Percentiles rank a stretch among this genome's conserved stretches.
Evolutionary conservation across 1,140 invertebrate species (phyloP).

Genomic region (Leptonema lineaticorne): DNA sequence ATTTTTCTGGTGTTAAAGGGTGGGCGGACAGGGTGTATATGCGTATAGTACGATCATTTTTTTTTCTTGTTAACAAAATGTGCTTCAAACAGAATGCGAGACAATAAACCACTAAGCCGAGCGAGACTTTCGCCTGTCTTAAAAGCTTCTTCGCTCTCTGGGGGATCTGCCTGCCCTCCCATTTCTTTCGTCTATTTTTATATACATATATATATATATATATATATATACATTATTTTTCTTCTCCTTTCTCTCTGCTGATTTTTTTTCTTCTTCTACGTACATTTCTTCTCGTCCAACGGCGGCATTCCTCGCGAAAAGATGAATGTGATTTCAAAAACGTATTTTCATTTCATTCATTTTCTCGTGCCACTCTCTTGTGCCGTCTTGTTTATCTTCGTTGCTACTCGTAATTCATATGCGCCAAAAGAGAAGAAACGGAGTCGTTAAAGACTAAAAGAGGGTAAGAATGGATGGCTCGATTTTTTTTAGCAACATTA

Average conservation of each 20-base stretch:
- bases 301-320: constrained; percentile 16
- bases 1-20: too few relatives aligned
- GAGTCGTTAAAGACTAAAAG: constrained; percentile 11
- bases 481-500: too few relatives aligned
- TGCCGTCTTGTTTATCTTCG: constrained; percentile 28
- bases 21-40: too few relatives aligned
- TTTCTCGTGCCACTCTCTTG: constrained; percentile 22
- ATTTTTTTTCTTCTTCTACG: background rate
- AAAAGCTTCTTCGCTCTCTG: constrained; percentile 24
- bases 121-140: constrained; percentile 20
- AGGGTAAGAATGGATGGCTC: too few relatives aligned
- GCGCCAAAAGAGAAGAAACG: background rate
- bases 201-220: too few relatives aligned
- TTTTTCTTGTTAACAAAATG: constrained; percentile 24
- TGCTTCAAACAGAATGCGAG: constrained; percentile 30
- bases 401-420: constrained; percentile 24
- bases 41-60: constrained; percentile 21
- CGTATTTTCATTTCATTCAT: constrained; percentile 31
- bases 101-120: constrained; percentile 32
- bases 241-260: background rate
- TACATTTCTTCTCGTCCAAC: background rate
- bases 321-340: constrained; percentile 32
- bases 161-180: constrained; percentile 1
- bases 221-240: too few relatives aligned
- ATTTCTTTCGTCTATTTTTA: background rate